Evolutionary conservation across 1,140 invertebrate species (phyloP).

Genomic region (Ips typographus): DNA sequence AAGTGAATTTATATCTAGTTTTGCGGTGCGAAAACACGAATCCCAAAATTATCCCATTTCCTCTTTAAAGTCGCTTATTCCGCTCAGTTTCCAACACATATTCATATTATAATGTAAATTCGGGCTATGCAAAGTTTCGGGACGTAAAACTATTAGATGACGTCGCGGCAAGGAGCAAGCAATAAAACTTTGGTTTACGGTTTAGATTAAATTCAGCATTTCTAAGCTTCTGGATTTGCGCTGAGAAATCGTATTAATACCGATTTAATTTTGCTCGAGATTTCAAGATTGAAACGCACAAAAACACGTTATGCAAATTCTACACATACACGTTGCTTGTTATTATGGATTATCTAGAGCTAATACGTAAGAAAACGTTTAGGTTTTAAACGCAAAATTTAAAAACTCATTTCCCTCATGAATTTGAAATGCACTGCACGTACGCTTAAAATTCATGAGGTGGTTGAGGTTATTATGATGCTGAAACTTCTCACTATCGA

Average conservation of each 20-base stretch:
- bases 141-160: conserved; percentile 18
- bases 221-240: not conserved
- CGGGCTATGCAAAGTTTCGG: conserved; percentile 6
- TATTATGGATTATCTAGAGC: too few species aligned
- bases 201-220: conserved; percentile 18
- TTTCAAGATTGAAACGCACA: too few species aligned
- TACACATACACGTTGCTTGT: too few species aligned
- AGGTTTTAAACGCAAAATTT: too few species aligned
- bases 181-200: conserved; percentile 24
- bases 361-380: too few species aligned
- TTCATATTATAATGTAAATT: conserved; percentile 23
- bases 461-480: too few species aligned
- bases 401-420: too few species aligned
- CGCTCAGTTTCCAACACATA: conserved; percentile 13
- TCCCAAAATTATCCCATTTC: conserved; percentile 12
- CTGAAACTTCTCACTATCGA: too few species aligned
- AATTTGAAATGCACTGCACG: too few species aligned
- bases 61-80: conserved; percentile 9
- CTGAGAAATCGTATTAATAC: not conserved
- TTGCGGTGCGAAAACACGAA: not conserved
- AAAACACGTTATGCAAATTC: too few species aligned
- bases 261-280: too few species aligned
- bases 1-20: not conserved
- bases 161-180: conserved; percentile 8
- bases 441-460: too few species aligned